phyloP scores from a whole-genome alignment of 2,113 vertebrate genomes.

The Bubo scandiacus region DNA sequence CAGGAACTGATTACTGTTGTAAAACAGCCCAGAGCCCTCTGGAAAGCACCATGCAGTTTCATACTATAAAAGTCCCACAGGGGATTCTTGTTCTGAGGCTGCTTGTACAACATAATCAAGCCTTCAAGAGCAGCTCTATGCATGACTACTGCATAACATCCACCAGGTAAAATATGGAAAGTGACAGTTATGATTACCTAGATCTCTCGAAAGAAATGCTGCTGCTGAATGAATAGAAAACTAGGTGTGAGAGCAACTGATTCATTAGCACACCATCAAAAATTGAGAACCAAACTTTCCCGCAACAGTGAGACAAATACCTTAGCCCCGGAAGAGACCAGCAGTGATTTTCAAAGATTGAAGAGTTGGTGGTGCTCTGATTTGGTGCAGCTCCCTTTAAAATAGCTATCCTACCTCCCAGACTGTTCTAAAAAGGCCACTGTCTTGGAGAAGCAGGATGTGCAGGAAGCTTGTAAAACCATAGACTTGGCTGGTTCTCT shows the following conservation, averaged over 20 bases:
- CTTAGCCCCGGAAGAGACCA: background rate
- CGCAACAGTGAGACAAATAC: background rate
- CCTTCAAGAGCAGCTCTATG: background rate
- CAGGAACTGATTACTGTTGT: background rate
- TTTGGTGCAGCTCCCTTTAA: background rate
- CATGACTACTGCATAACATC: background rate
- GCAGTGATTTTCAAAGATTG: background rate
- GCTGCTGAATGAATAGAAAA: background rate
- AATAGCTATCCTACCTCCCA: background rate
- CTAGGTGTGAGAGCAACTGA: background rate
- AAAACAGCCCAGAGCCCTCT: background rate
- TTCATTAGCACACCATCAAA: background rate
- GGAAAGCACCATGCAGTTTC: conserved; percentile 47
- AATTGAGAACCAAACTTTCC: background rate
- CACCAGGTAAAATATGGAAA: background rate
- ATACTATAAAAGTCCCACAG: background rate
- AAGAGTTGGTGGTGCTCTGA: background rate
- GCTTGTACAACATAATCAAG: background rate
- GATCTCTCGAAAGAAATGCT: background rate
- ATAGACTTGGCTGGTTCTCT: background rate
- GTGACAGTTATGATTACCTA: background rate
- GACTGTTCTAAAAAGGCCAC: background rate
- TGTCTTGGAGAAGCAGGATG: background rate
- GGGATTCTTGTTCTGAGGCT: conserved; percentile 28
- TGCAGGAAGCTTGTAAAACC: background rate